phyloP scores from a whole-genome alignment of 2,113 vertebrate species.

The Bolborhynchus lineola region DNA sequence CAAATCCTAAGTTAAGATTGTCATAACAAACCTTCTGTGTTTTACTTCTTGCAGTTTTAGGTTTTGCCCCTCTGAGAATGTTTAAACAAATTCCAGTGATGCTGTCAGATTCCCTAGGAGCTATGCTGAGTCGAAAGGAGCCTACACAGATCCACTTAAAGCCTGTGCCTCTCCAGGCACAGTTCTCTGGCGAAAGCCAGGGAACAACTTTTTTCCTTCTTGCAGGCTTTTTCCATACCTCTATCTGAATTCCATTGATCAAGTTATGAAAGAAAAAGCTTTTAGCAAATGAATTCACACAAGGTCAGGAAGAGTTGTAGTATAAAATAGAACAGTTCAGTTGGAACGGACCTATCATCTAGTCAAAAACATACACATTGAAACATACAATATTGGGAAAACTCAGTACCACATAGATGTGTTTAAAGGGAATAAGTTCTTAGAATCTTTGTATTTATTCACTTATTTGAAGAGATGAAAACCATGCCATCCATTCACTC shows the following conservation, averaged over 20 bases:
- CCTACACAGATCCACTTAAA: not conserved
- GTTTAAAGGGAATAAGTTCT: not conserved
- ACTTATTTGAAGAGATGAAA: not conserved
- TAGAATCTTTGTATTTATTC: not conserved
- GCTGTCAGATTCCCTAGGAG: not conserved
- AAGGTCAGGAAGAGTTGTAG: not conserved
- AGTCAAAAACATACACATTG: not conserved
- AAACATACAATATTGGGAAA: not conserved
- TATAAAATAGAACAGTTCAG: not conserved
- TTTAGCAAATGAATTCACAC: not conserved
- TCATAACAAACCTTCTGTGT: not conserved
- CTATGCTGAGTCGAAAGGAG: not conserved
- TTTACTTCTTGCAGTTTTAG: not conserved
- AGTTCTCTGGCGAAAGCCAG: not conserved
- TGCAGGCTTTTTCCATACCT: not conserved
- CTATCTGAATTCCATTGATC: not conserved
- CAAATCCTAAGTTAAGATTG: not conserved
- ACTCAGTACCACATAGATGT: not conserved
- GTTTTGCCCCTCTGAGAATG: not conserved
- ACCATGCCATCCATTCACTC: not conserved
- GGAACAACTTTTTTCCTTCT: not conserved
- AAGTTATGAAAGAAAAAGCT: not conserved
- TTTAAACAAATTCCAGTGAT: slow-evolving; percentile 18
- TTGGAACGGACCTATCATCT: not conserved
- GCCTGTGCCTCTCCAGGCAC: not conserved